These are phyloP conservation scores for Bombus superbus DNA, from an alignment of 1,140 invertebrate genomes.

Conservation along the genomic window DNA sequence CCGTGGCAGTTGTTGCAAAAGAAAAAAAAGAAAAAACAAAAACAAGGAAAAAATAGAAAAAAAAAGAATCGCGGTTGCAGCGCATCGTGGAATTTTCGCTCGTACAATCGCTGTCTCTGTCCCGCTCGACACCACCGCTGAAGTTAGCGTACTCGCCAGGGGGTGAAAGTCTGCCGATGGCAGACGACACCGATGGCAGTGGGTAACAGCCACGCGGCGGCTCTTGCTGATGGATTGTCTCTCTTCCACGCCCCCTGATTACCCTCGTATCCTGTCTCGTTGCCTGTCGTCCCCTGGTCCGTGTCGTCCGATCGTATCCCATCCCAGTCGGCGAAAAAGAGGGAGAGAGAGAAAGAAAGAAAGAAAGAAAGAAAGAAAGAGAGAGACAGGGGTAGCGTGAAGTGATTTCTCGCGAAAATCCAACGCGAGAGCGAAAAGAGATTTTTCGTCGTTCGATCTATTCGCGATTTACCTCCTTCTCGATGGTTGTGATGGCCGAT, in stretches of 20 bases:
- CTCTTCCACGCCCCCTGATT: constrained; percentile 72
- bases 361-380: neutral
- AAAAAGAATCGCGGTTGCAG: neutral
- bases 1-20: neutral
- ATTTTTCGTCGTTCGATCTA: constrained; percentile 25
- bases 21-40: constrained; percentile 20
- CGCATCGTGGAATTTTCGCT: constrained; percentile 2
- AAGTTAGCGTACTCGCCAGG: constrained; percentile 67
- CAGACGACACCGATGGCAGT: constrained; percentile 70
- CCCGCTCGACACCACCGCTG: constrained; percentile 35
- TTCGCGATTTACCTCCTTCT: constrained; percentile 1
- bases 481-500: neutral
- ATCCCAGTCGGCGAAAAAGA: neutral
- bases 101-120: neutral
- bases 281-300: constrained; percentile 31
- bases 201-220: constrained; percentile 62
- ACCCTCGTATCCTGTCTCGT: constrained; percentile 56
- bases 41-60: constrained; percentile 46
- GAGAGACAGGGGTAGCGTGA: neutral
- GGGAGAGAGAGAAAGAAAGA: neutral
- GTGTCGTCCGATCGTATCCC: constrained; percentile 48
- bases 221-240: constrained; percentile 79
- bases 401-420: constrained; percentile 5
- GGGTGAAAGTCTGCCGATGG: constrained; percentile 74
- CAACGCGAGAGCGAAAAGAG: neutral